Evolutionary conservation across 1,140 invertebrate genomes (phyloP), one percentile per base, ranked within the genome.

Genomic region (Orius laevigatus): DNA sequence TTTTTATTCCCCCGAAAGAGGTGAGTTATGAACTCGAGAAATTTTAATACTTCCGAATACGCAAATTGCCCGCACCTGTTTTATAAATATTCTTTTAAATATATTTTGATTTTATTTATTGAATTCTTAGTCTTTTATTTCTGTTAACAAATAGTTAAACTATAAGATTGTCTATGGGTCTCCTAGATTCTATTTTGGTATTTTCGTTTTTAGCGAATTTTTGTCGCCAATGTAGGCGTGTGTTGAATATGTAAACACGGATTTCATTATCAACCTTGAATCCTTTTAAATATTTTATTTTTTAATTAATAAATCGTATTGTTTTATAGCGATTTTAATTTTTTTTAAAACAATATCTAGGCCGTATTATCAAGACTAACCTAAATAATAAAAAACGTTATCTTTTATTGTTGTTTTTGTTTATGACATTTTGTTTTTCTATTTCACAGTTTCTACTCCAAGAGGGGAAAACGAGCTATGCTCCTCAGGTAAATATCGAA

Each of bases 1-100:
- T 74, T 83, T 83, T 8, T 25, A 25, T 75, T 75, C 80, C 66
- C 76, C 79, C 69, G 85, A 89, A 70, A 89, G 87, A 86, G 85
- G 87, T 91, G 78, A 76, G 78, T 51, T 25, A 25, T 31, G 32
- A 32, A 42, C 25, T 41, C 19, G 34, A 39, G 36, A 31, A 20
- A 38, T 42, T 46, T 25, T 31, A 42, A 18, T 43, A n/a, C 12
- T n/a, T 16, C 11, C 19, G 16, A 43, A 18, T 43, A n/a, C 12
- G 12, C 11, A 16, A 16, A 43, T 11, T 15, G 4, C 14, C 15
- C 16, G 15, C 11, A 15, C 16, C 18, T 43, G 16, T 43, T 20
- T 43, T 15, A 14, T 43, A 20, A 16, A 20, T 16, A 3, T 4
- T 43, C 11, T 15, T 43, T 20, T 20, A 14, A 11, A 19, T 18